phyloP scores from a whole-genome alignment of 1,140 invertebrate genomes.

The Gonioctena quinquepunctata region DNA sequence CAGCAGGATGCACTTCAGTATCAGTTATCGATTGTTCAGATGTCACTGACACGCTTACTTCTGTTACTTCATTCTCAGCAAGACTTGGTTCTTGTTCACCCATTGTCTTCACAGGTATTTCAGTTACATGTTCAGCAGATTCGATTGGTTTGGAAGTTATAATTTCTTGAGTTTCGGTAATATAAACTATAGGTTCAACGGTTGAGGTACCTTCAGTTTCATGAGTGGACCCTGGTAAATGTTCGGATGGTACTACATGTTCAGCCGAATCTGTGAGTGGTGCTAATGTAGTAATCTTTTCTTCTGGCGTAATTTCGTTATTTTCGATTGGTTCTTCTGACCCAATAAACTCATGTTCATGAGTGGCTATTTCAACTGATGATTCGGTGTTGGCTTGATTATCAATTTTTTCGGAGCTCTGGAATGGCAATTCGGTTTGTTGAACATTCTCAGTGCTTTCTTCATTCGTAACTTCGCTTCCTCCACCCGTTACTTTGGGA shows the following conservation, averaged over 20 bases:
- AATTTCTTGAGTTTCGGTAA: conserved; percentile 6
- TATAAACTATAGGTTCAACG: not conserved
- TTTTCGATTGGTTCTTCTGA: too few species aligned
- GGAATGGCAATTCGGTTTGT: conserved; percentile 1
- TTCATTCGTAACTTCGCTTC: not conserved
- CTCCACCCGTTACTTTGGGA: not conserved
- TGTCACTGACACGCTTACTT: not conserved
- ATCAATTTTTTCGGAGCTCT: not conserved
- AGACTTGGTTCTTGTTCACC: conserved; percentile 1
- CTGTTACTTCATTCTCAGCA: conserved; percentile 8
- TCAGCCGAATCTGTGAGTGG: conserved; percentile 11
- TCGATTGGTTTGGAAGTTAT: conserved; percentile 2
- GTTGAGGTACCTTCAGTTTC: conserved; percentile 24
- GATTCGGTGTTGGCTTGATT: not conserved
- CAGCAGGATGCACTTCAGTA: conserved; percentile 9
- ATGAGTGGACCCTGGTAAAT: conserved; percentile 2
- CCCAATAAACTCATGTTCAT: too few species aligned
- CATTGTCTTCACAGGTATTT: too few species aligned
- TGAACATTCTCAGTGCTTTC: not conserved
- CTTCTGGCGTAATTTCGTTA: not conserved
- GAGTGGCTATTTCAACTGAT: too few species aligned
- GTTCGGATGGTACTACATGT: conserved; percentile 20
- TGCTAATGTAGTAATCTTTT: not conserved
- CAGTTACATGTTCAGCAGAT: not conserved
- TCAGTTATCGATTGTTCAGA: not conserved